Conservation (phyloP, 2,113 vertebrate genomes). For the Gambusia affinis region DNA sequence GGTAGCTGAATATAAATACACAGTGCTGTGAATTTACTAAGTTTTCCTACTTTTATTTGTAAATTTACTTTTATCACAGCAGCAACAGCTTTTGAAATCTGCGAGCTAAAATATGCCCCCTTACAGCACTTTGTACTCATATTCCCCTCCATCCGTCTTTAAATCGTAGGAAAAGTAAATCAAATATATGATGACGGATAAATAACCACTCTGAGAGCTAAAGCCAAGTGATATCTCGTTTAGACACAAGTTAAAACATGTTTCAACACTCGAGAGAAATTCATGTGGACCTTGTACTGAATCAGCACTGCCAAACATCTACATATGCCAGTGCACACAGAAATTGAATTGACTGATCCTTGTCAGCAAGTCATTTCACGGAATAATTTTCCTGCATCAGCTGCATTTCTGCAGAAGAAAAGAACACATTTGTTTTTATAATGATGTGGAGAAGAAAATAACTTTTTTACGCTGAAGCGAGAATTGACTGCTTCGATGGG, state of each 20-base stretch:
- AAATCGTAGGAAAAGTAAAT: constrained; percentile 24
- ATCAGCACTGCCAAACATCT: constrained; percentile 43
- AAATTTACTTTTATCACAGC: constrained; percentile 15
- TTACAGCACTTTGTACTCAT: neutral
- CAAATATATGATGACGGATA: too few species aligned
- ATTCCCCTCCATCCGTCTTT: constrained; percentile 3
- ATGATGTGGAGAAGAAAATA: constrained; percentile 66
- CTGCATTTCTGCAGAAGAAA: constrained; percentile 62
- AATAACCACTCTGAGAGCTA: constrained; percentile 38
- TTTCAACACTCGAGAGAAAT: constrained; percentile 32
- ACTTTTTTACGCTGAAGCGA: constrained; percentile 63
- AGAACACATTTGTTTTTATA: constrained; percentile 69
- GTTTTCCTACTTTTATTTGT: too few species aligned
- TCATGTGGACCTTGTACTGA: constrained; percentile 41
- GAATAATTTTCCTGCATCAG: constrained; percentile 58
- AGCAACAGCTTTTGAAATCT: constrained; percentile 16
- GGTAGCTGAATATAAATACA: too few species aligned
- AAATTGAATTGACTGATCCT: constrained; percentile 66
- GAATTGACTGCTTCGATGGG: constrained; percentile 55
- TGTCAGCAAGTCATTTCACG: constrained; percentile 62
- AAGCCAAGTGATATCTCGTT: neutral
- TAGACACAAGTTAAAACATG: constrained; percentile 26
- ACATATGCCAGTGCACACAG: constrained; percentile 18
- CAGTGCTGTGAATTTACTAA: too few species aligned
- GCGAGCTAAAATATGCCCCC: constrained; percentile 18